Conservation (phyloP, 2,113 vertebrate species). For the Notothenia rossii region DNA sequence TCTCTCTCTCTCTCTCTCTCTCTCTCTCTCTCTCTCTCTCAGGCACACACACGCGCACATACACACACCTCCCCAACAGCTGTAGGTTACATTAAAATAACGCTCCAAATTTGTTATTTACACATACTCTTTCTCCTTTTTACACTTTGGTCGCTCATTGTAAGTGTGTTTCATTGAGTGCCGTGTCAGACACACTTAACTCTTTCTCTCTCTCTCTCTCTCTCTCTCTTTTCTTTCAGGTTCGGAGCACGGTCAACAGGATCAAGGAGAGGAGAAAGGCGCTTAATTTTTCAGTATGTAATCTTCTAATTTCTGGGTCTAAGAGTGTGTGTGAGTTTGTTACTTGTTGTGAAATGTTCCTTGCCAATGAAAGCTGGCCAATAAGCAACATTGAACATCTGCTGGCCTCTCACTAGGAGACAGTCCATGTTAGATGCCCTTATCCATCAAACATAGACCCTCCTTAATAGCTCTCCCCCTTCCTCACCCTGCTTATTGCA, state of each 20-base stretch:
- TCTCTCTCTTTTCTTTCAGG: conserved; percentile 69
- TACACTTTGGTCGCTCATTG: conserved; percentile 22
- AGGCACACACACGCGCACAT: not conserved
- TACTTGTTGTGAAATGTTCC: conserved; percentile 22
- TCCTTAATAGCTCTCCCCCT: conserved; percentile 51
- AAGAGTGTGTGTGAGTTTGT: conserved; percentile 13
- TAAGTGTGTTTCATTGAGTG: conserved; percentile 28
- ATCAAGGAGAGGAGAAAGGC: conserved; percentile 86
- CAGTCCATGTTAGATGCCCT: conserved; percentile 77
- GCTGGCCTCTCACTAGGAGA: conserved; percentile 51
- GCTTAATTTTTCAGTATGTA: conserved; percentile 85
- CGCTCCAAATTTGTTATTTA: conserved; percentile 11
- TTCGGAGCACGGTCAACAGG: conserved; percentile 86
- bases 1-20: not conserved
- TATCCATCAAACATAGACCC: conserved; percentile 79
- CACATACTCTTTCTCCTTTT: conserved; percentile 16
- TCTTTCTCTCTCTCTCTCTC: conserved; percentile 4
- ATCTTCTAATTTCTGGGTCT: conserved; percentile 37
- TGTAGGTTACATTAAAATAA: conserved; percentile 20
- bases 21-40: conserved; percentile 10
- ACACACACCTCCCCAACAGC: conserved; percentile 29
- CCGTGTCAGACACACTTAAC: conserved; percentile 35
- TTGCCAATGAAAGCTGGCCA: conserved; percentile 61
- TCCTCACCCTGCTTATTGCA: conserved; percentile 60
- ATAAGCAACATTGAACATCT: conserved; percentile 57